A percentile compares a stretch with the other conserved stretches of the same genome.
phyloP scores from a whole-genome alignment of 1,140 invertebrate genomes.

The Heliconius hermathena region DNA sequence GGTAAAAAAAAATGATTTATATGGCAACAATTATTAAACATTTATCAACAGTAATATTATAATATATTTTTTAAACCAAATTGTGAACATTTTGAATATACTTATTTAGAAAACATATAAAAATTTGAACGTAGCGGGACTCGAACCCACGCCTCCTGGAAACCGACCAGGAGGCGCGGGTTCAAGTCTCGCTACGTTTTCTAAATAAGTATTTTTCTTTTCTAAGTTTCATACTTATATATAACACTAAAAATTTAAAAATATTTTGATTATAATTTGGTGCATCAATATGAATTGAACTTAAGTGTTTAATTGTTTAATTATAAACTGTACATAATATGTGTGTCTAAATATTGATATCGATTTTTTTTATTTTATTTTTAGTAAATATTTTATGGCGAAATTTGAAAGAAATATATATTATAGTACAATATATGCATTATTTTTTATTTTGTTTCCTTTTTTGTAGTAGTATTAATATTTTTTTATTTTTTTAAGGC shows the following conservation, averaged over 20 bases:
- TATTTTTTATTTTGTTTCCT: slow-evolving; percentile 36
- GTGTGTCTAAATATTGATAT: slow-evolving; percentile 44
- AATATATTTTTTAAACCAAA: background rate
- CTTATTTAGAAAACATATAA: no score
- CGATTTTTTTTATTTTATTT: slow-evolving; percentile 49
- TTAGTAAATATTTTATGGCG: slow-evolving; percentile 45
- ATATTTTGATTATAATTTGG: no score
- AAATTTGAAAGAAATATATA: slow-evolving; percentile 50
- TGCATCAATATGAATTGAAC: slow-evolving; percentile 24
- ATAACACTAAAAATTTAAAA: no score
- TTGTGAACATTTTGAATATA: background rate
- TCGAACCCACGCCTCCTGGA: no score
- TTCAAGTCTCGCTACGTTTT: no score
- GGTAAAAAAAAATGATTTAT: background rate
- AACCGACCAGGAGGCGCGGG: no score
- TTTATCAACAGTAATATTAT: background rate
- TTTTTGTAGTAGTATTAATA: slow-evolving; percentile 10
- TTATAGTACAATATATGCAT: slow-evolving; percentile 58
- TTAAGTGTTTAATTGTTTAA: slow-evolving; percentile 38
- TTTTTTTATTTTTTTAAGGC: background rate
- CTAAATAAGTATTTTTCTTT: no score
- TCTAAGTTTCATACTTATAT: no score
- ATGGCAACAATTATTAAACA: background rate
- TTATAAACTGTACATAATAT: slow-evolving; percentile 43
- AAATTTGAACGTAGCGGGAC: no score